Percentiles rank a stretch among this genome's conserved stretches.
phyloP scores from a whole-genome alignment of 2,888 invertebrate genomes.

The Ganaspis brasiliensis region DNA sequence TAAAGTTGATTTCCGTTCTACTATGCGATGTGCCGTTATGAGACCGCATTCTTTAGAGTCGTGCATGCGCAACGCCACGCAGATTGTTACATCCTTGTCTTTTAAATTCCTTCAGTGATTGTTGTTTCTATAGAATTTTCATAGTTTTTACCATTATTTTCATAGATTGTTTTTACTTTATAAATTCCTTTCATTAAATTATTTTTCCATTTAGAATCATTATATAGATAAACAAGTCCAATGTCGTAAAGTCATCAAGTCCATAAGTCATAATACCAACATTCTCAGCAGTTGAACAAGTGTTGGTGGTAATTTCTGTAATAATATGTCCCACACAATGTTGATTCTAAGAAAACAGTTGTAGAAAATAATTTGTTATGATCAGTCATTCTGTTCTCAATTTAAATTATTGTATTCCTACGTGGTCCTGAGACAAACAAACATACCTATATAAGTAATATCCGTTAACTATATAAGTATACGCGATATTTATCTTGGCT shows the following conservation, averaged over 20 bases:
- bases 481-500: conserved; percentile 70
- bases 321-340: not conserved
- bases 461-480: conserved; percentile 51
- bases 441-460: not conserved
- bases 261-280: no score
- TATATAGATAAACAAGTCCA: conserved; percentile 8
- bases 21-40: conserved; percentile 77
- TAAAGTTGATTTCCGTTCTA: conserved; percentile 11
- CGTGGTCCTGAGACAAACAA: conserved; percentile 11
- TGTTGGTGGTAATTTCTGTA: not conserved
- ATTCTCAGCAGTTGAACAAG: no score
- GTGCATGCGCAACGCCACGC: conserved; percentile 79
- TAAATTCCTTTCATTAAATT: not conserved
- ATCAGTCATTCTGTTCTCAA: conserved; percentile 18
- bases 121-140: not conserved
- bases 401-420: conserved; percentile 9
- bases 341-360: conserved; percentile 5
- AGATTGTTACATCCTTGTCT: conserved; percentile 70
- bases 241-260: conserved; percentile 7
- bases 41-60: conserved; percentile 77
- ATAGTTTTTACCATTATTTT: conserved; percentile 19
- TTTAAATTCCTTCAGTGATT: conserved; percentile 71
- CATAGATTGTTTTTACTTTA: not conserved
- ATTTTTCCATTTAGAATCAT: not conserved
- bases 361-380: conserved; percentile 9